Base-by-base conservation (phyloP, 2,797 vertebrate species). In the Tenualosa ilisha region DNA sequence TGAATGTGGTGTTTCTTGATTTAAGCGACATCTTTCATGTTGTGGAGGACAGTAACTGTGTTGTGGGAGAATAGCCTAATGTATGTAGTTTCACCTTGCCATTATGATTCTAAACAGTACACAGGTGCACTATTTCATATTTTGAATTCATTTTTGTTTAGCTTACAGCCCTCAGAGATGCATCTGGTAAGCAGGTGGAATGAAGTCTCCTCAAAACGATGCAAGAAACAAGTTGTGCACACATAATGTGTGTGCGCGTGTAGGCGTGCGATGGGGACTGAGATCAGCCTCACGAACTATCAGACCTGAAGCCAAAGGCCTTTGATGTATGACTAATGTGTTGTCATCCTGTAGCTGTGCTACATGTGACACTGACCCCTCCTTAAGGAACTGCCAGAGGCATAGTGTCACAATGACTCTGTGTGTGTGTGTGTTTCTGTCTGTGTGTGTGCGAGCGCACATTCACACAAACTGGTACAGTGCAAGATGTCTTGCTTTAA, bases 1-100 rank as follows among this genome's bases (percentile, higher is more conserved):
- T 68, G 63, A 68, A 68, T 68, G 65, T 72, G 65, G 26, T 17
- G 31, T 72, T 72, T 72, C 65, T 72, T 72, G 65, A 72, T 72
- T 72, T 31, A 4, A 31, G 65, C 4, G 6, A 24, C 22, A n/a
- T 1, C 59, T 24, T 1, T 4, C 3, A 3, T 37, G 24, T 37
- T 68, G 26, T 24, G 5, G 12, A 59, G 7, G 26, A 37, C 9
- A 31, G 63, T 12, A 15, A 0, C 24, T 31, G 63, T 65, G 61
- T 24, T 8, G 61, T 0, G 3, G 2, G 43, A 46, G 43, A 46
- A 46, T 49, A 2, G 7, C 7, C 4, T 49, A 49, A 24, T 15
- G 3, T 37, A 13, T 31, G 26, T 13, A 31, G 63, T 68, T 68
- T 68, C 24, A 31, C 3, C 63, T 37, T 37, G 63, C 63, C 31